Percentiles rank a stretch among this genome's conserved stretches.
These are phyloP conservation scores for Delia radicum DNA, from an alignment of 1,140 invertebrate species.

Conservation along the genomic window DNA sequence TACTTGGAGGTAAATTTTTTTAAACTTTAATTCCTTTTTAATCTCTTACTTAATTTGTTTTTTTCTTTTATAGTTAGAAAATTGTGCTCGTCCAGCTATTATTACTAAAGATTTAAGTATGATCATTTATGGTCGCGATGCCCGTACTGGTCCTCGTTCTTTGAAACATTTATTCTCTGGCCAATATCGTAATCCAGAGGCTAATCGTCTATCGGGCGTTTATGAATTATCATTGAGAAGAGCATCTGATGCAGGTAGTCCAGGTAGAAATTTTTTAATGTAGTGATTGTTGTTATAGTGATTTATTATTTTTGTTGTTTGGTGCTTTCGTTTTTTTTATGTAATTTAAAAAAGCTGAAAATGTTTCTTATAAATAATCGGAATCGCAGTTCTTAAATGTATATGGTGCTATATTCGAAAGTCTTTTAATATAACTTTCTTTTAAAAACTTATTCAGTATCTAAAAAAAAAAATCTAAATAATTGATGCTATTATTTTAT, in stretches of 20 bases:
- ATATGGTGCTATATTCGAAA: too few relatives aligned
- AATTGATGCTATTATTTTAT: too few relatives aligned
- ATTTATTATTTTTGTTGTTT: not conserved
- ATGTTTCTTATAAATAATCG: too few relatives aligned
- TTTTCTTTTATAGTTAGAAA: constrained; percentile 74
- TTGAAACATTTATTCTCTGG: constrained; percentile 90
- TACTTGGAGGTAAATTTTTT: constrained; percentile 83
- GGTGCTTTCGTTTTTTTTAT: not conserved
- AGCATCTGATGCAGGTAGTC: constrained; percentile 58
- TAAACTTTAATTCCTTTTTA: not conserved
- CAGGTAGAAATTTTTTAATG: constrained; percentile 56
- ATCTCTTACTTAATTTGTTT: constrained; percentile 2
- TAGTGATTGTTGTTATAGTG: constrained; percentile 39
- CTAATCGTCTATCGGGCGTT: constrained; percentile 92
- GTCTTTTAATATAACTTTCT: too few relatives aligned
- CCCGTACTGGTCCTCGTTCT: constrained; percentile 86
- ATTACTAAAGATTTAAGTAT: constrained; percentile 98
- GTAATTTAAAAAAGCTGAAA: too few relatives aligned
- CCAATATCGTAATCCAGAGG: constrained; percentile 82
- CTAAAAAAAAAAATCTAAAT: too few relatives aligned
- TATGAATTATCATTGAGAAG: constrained; percentile 80
- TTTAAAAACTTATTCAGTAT: too few relatives aligned
- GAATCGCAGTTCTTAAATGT: too few relatives aligned
- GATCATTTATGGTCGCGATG: constrained; percentile 95
- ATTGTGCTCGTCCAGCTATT: constrained; percentile 94